Base-by-base conservation (phyloP, 2,797 vertebrate genomes). In the Kryptolebias ocellatus region DNA sequence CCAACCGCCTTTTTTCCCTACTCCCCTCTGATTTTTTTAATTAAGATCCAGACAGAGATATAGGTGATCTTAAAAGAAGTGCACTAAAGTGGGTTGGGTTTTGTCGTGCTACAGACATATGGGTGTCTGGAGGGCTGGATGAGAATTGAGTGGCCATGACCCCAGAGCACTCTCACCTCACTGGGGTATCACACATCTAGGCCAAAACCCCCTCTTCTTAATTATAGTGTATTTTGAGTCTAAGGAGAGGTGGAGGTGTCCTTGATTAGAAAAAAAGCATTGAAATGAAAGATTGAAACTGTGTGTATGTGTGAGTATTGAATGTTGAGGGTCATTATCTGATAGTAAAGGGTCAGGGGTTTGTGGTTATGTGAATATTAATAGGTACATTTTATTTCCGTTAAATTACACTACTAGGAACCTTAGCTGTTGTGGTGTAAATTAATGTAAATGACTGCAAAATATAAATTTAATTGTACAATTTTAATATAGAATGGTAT, bases 41-140 rank as follows among this genome's bases (percentile, higher is more conserved):
- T 93, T 92, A 93, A 92, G 90, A 93, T 93, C 87, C 85, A 91
- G 91, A 88, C 88, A 85, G 65, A 78, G 91, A 92, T 93, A 91
- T 90, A 83, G 72, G 78, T 70, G 50, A 72, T 68, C 71, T 87
- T 68, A 82, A 84, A 87, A 68, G 67, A 60, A 71, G 70, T 37
- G 44, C 28, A 46, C 79, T 51, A 46, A 16, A 52, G 71, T 62
- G 72, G 78, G 79, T 39, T 17, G 52, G 64, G 61, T 56, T 46
- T 51, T 11, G 68, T 53, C 63, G 4, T 11, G 68, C 74, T 55
- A 68, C 68, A 87, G 85, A 80, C 78, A 14, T 72, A 60, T 15
- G 16, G 54, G 27, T n/a, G 64, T 34, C 7, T 37, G 37, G 66
- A 51, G 49, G 3, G 58, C 49, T 67, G 54, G 47, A 53, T 61